Evolutionary conservation across 2,888 invertebrate genomes (phyloP).

Genomic region (Trachelus tabidus): DNA sequence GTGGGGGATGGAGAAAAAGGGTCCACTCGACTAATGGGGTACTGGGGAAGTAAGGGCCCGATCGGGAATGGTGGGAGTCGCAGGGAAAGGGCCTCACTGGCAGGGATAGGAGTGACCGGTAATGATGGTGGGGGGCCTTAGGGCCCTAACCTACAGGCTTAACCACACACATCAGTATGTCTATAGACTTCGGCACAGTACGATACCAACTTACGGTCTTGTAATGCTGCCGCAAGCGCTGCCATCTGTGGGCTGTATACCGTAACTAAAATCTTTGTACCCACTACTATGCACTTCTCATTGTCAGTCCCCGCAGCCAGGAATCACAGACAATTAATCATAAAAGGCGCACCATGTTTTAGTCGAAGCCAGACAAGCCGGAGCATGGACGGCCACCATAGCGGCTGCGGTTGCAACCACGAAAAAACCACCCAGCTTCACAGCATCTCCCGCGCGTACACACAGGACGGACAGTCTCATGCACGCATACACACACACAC

Average conservation of each 20-base stretch:
- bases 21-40: neutral
- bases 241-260: neutral
- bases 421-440: neutral
- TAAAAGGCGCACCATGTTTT: conserved; percentile 24
- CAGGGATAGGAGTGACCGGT: neutral
- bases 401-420: neutral
- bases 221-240: neutral
- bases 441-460: neutral
- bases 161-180: neutral
- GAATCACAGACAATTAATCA: conserved; percentile 38
- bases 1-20: neutral
- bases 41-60: neutral
- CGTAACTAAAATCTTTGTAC: neutral
- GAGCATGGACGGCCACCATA: neutral
- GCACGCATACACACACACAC: neutral
- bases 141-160: neutral
- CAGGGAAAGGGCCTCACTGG: neutral
- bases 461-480: neutral
- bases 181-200: neutral
- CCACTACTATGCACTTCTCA: neutral
- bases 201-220: neutral
- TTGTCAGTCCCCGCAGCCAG: neutral
- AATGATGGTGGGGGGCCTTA: neutral
- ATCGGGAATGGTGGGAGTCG: neutral
- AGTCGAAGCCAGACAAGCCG: conserved; percentile 6